Base-by-base conservation (phyloP, 2,113 vertebrate genomes). In the Tetrax tetrax region DNA sequence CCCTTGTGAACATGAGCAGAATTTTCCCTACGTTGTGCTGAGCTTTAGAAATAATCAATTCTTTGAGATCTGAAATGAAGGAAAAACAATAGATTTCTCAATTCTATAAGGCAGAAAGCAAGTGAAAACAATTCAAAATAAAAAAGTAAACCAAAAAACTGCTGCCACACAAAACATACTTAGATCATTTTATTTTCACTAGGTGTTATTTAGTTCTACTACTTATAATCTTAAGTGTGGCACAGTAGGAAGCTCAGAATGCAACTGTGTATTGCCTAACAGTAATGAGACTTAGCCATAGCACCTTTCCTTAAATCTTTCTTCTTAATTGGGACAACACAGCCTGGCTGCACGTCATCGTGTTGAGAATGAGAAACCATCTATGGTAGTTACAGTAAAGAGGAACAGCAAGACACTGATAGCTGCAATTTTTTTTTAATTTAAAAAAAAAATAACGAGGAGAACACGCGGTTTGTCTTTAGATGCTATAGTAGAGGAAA, bases 361-460 rank as follows among this genome's bases (percentile, higher is more conserved):
- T 72, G 77, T 78, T 66, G 87, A 88, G 90, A 85, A 95, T 77
- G 70, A 94, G 79, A 93, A 97, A 85, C 78, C 51, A 43, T 79
- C 63, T 24, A 5, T 33, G 57, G 77, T 86, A 84, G 69, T 91
- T 94, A 87, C 45, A 95, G 89, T 93, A 96, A 93, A 83, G 87
- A 95, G 71, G 69, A 96, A 94, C 50, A 90, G 59, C 76, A 89
- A 95, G 93, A 95, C 87, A 72, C 70, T 22, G 70, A 94, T 92
- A 87, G 82, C 86, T 95, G 93, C 90, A 94, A 50, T 77, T 71
- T 72, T 71, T 72, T 78, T 97, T 97, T 89, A 95, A 96, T 94
- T 71, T 12, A 45, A 88, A 90, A 81, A 81, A 89, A 75, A 43
- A 47, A 33, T 1, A 48, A 38, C 3, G 13, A 76, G 6, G 69